Evolutionary conservation across 2,797 vertebrate species (phyloP), one percentile per base, ranked within the genome.

Genomic region (Myotis pilosus): DNA sequence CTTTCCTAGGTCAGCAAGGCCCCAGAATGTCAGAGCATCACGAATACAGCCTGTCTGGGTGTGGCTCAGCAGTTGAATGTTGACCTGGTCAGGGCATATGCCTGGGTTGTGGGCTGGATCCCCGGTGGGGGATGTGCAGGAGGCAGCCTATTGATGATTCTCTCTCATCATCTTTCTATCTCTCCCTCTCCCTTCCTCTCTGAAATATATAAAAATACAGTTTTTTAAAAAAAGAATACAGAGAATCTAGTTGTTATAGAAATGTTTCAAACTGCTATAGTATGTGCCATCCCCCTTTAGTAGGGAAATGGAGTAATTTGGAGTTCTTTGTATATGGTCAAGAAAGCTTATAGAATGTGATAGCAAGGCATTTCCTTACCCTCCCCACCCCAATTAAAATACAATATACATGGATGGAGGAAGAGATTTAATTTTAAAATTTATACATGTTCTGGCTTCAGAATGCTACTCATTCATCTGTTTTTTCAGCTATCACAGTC

Each of bases 401-500:
- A 64, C 2, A 82, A 8, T 66, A 9, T n/a, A 12, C 41, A 36
- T 28, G 53, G 47, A 76, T 51, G 36, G 16, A 86, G 62, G 30
- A 64, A 64, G 30, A 84, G 36, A 47, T 85, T 92, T 90, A 57
- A 38, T 82, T 76, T 92, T 53, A 55, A 87, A 74, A 66, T 11
- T 23, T 87, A 19, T 0, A 10, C 28, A 8, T 95, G 38, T 66
- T 85, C 51, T 47, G 36, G 53, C 66, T 53, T 68, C n/a, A 5
- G 47, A 92, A 20, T 96, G 36, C 28, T 81, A 16, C 22, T 80
- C 20, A 81, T 44, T 89, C 11, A 7, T 25, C 41, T 69, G 2
- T 88, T 94, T 79, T 79, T 88, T 82, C 82, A 88, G 8, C 53
- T 33, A 79, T 84, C 28, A 49, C 30, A 62, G 41, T 89, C 71